These are phyloP conservation scores for Lipotes vexillifer DNA, from an alignment of 2,113 vertebrate genomes.

Conservation along the genomic window DNA sequence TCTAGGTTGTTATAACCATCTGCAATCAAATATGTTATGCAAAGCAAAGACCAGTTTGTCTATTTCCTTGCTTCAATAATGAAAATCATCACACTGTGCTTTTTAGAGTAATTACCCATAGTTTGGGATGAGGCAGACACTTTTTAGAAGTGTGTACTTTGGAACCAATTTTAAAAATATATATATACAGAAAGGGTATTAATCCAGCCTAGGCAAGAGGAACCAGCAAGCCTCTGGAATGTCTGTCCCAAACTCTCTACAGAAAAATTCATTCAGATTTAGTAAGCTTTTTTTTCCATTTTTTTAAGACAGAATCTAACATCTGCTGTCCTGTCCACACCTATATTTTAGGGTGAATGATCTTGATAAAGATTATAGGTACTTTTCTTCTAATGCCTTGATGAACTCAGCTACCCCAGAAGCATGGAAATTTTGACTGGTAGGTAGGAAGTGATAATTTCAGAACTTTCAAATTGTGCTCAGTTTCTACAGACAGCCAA, in stretches of 20 bases:
- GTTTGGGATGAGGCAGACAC: neutral
- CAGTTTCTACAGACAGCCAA: neutral
- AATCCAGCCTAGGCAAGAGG: neutral
- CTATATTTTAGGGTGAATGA: neutral
- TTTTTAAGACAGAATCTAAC: neutral
- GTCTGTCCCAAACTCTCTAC: neutral
- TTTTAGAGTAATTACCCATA: neutral
- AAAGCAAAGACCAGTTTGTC: conserved; percentile 42
- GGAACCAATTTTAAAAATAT: neutral
- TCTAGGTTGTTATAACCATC: neutral
- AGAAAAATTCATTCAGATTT: neutral
- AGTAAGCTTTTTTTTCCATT: neutral
- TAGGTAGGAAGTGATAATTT: neutral
- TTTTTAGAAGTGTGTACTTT: neutral
- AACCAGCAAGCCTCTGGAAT: neutral
- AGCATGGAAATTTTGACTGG: neutral
- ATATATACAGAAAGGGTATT: neutral
- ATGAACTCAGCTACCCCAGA: neutral
- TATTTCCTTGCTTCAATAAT: neutral
- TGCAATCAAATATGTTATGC: conserved; percentile 1
- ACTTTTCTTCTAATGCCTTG: neutral
- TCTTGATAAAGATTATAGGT: neutral
- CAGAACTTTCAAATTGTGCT: neutral
- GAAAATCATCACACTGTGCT: neutral
- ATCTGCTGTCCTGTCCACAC: neutral